phyloP scores from a whole-genome alignment of 2,888 invertebrate species.

The Isotomurus palustris region DNA sequence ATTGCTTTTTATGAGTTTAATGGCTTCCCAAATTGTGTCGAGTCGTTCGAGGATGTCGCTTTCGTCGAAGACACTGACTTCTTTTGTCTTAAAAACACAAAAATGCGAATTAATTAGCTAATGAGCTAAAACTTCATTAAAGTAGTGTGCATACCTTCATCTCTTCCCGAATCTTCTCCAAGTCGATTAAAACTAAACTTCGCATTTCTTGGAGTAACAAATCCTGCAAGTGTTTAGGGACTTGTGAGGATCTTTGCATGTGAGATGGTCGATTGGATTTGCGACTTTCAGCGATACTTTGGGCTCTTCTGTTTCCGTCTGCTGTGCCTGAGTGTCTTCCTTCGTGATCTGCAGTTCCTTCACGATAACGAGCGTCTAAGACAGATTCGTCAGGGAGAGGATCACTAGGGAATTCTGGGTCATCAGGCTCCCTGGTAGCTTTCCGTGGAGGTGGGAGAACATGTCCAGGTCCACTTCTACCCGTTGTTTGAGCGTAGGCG shows the following conservation, averaged over 20 bases:
- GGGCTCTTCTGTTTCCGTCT: neutral
- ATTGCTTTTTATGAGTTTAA: constrained; percentile 39
- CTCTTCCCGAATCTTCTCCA: constrained; percentile 34
- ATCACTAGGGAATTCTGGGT: too few relatives aligned
- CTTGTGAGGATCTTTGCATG: constrained; percentile 6
- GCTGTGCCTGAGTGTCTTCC: neutral
- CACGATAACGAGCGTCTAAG: too few relatives aligned
- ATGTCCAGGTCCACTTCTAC: too few relatives aligned
- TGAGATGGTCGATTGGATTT: neutral
- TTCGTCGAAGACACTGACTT: constrained; percentile 34
- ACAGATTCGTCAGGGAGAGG: too few relatives aligned
- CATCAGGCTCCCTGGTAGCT: too few relatives aligned
- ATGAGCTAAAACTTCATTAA: neutral
- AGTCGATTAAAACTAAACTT: constrained; percentile 31
- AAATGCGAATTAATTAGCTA: neutral
- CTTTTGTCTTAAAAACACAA: constrained; percentile 2
- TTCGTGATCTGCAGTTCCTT: neutral
- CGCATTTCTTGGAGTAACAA: constrained; percentile 29
- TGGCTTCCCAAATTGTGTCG: constrained; percentile 41
- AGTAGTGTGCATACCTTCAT: constrained; percentile 15
- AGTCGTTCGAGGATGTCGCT: constrained; percentile 38
- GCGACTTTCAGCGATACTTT: neutral
- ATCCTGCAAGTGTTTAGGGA: neutral
- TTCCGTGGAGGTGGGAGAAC: too few relatives aligned
- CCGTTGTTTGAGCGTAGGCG: constrained; percentile 6